Evolutionary conservation across 2,888 invertebrate genomes (phyloP).

Genomic region (Lasioglossum vierecki): DNA sequence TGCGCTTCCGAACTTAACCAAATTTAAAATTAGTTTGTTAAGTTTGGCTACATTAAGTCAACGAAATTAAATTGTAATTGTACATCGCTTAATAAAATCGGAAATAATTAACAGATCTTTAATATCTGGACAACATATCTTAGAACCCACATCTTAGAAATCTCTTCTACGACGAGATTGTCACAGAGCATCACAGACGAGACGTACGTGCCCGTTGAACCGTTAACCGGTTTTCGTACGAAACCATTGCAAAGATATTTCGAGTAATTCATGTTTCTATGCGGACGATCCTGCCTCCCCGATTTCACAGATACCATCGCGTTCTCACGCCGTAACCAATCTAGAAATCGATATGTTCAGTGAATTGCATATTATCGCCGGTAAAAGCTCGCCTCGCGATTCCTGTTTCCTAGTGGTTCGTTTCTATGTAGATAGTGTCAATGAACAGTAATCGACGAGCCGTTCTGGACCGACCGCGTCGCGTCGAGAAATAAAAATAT

Average conservation of each 20-base stretch:
- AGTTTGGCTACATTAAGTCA: no score
- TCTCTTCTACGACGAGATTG: no score
- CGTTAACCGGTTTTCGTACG: background rate
- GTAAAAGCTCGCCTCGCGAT: slow-evolving; percentile 30
- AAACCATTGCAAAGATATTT: background rate
- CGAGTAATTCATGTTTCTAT: slow-evolving; percentile 7
- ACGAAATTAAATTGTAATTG: no score
- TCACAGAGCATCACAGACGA: background rate
- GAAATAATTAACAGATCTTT: no score
- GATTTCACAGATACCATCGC: background rate
- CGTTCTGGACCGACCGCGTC: background rate
- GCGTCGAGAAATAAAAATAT: no score
- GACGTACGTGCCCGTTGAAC: background rate
- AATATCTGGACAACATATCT: no score
- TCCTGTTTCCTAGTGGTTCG: slow-evolving; percentile 38
- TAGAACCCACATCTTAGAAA: no score
- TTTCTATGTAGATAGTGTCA: slow-evolving; percentile 40
- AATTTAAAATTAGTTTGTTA: no score
- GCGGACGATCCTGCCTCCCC: background rate
- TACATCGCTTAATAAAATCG: no score
- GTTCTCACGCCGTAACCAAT: slow-evolving; percentile 18
- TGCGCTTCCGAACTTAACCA: no score
- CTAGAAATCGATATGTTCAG: slow-evolving; percentile 7
- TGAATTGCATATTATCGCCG: slow-evolving; percentile 35
- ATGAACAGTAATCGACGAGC: slow-evolving; percentile 47